Conservation (phyloP, 1,140 invertebrate species). For the Ostrea edulis region DNA sequence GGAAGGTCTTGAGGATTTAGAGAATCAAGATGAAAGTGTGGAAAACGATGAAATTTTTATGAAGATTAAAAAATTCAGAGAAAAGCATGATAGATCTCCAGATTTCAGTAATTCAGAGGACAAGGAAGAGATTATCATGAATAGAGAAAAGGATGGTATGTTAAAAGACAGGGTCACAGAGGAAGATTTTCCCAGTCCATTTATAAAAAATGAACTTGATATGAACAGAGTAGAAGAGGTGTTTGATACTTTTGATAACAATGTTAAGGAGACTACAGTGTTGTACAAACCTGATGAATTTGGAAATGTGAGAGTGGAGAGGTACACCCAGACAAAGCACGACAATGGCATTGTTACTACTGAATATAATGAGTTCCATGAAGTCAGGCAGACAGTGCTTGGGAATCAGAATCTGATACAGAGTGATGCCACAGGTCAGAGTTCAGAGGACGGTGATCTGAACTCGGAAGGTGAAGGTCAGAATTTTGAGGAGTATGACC, state of each 20-base stretch:
- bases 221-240: constrained; percentile 30
- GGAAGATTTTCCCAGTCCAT: constrained; percentile 40
- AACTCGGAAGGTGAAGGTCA: background rate
- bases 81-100: background rate
- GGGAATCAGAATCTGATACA: constrained; percentile 9
- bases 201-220: constrained; percentile 25
- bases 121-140: background rate
- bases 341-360: constrained; percentile 21
- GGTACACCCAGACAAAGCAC: constrained; percentile 48
- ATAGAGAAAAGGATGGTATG: background rate
- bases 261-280: constrained; percentile 51
- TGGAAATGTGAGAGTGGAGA: constrained; percentile 44
- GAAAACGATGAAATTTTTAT: background rate
- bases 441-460: background rate
- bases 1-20: background rate
- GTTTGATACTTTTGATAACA: constrained; percentile 4
- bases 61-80: background rate
- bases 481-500: background rate
- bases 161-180: background rate
- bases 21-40: background rate
- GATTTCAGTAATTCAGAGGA: background rate
- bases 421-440: background rate
- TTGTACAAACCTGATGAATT: constrained; percentile 49
- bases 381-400: background rate
- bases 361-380: background rate